These are phyloP conservation scores for Zosterops hypoxanthus DNA, from an alignment of 2,113 vertebrate species.

Conservation along the genomic window DNA sequence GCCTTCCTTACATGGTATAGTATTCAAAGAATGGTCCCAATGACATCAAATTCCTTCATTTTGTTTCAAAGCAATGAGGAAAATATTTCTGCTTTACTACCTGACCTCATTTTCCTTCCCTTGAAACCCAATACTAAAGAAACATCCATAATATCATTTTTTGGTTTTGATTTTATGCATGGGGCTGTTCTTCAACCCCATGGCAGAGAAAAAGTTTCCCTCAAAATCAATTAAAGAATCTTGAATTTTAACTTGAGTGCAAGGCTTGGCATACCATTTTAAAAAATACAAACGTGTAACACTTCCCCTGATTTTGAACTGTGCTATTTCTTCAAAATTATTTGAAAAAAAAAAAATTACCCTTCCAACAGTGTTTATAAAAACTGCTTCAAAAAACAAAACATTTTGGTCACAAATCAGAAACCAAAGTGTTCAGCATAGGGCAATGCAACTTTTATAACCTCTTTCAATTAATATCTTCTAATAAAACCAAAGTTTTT, in stretches of 20 bases:
- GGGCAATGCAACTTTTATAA: not conserved
- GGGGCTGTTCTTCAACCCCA: not conserved
- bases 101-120: not conserved
- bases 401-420: not conserved
- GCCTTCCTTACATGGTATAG: slow-evolving; percentile 37
- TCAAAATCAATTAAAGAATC: not conserved
- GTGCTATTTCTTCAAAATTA: not conserved
- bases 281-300: not conserved
- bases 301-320: not conserved
- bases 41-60: slow-evolving; percentile 65
- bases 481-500: not conserved
- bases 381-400: not conserved
- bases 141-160: not conserved
- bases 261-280: slow-evolving; percentile 4
- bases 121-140: not conserved
- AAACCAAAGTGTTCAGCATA: not conserved
- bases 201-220: not conserved
- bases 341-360: not conserved
- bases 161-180: not conserved
- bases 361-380: slow-evolving; percentile 22
- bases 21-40: slow-evolving; percentile 35
- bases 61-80: slow-evolving; percentile 27
- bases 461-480: not conserved
- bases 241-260: not conserved
- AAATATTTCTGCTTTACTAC: not conserved